These are phyloP conservation scores for Baronia brevicornis DNA, from an alignment of 2,888 invertebrate species.

Conservation along the genomic window DNA sequence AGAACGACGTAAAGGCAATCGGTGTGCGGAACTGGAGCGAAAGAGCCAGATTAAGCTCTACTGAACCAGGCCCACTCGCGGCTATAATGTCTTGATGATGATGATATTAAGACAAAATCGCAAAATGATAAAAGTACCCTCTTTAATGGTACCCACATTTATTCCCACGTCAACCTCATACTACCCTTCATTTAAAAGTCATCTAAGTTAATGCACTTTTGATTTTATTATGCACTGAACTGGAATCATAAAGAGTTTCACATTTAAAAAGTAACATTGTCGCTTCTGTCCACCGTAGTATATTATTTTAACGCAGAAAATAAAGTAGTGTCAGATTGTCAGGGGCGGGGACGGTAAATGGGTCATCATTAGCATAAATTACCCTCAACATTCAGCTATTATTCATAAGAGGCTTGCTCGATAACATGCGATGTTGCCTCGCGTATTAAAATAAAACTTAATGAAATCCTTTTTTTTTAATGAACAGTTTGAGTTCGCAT, in stretches of 20 bases:
- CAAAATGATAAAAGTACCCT: no score
- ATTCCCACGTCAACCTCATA: no score
- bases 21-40: no score
- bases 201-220: slow-evolving; percentile 3
- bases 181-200: slow-evolving; percentile 6
- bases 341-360: slow-evolving; percentile 15
- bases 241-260: no score
- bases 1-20: no score
- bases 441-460: slow-evolving; percentile 1
- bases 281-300: slow-evolving; percentile 1
- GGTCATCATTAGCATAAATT: slow-evolving; percentile 17
- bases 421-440: slow-evolving; percentile 2
- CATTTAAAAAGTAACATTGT: no score
- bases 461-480: not conserved
- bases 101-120: no score
- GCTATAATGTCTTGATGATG: no score
- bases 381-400: slow-evolving; percentile 1
- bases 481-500: not conserved
- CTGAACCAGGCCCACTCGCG: no score
- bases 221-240: not conserved
- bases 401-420: slow-evolving; percentile 2
- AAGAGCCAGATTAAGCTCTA: no score
- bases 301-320: slow-evolving; percentile 4
- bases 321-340: slow-evolving; percentile 5
- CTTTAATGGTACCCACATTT: no score